phyloP scores from a whole-genome alignment of 1,140 invertebrate genomes.

The Pogonomyrmex barbatus region DNA sequence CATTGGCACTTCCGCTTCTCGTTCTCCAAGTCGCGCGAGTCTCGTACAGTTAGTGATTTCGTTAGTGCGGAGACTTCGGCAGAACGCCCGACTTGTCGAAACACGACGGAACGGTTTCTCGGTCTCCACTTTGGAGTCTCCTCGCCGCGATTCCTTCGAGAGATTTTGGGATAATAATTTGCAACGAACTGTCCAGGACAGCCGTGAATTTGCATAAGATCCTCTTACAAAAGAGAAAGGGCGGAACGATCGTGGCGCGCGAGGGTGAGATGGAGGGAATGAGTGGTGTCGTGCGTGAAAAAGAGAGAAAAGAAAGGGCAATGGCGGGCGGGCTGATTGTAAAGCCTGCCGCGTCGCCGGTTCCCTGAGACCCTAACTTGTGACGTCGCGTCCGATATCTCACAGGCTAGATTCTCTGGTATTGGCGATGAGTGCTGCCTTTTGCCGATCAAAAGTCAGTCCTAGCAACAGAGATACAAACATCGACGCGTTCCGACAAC shows the following conservation, averaged over 20 bases:
- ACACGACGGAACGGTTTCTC: not conserved
- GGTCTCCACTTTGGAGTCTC: not conserved
- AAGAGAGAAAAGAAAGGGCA: conserved; percentile 71
- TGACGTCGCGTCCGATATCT: conserved; percentile 89
- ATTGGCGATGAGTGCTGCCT: conserved; percentile 87
- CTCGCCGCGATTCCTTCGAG: not conserved
- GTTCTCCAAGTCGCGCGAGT: conserved; percentile 1
- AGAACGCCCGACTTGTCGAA: not conserved
- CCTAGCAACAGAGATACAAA: conserved; percentile 80
- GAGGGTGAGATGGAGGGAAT: conserved; percentile 58
- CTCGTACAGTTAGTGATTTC: not conserved
- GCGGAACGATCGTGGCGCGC: not conserved
- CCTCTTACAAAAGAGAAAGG: conserved; percentile 31
- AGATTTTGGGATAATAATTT: conserved; percentile 20
- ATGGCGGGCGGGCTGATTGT: conserved; percentile 83
- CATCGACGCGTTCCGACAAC: conserved; percentile 54
- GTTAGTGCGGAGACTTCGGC: not conserved
- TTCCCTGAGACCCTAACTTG: conserved; percentile 93
- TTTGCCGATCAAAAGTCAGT: conserved; percentile 84
- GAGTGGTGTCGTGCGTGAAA: conserved; percentile 47
- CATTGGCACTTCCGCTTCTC: conserved; percentile 6
- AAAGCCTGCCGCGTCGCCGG: conserved; percentile 87
- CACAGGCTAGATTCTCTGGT: conserved; percentile 91
- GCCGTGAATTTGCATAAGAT: conserved; percentile 35
- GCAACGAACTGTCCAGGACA: not conserved